phyloP scores from a whole-genome alignment of 2,888 invertebrate genomes.

The Cephus spinipes region DNA sequence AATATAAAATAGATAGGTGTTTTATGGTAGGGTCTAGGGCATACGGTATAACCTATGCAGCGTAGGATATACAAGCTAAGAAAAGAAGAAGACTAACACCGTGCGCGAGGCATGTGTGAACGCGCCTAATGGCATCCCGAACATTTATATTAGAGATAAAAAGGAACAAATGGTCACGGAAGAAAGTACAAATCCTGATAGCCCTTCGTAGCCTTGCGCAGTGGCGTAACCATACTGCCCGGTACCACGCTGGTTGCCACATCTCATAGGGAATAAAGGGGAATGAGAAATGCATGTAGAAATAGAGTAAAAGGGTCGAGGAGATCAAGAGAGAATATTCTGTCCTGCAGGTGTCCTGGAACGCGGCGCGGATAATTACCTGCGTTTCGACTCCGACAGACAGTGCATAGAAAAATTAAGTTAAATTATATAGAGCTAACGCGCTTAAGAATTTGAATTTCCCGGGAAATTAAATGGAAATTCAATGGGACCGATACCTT shows the following conservation, averaged over 20 bases:
- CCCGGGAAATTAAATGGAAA: not conserved
- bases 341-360: constrained; percentile 15
- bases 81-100: not conserved
- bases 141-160: constrained; percentile 23
- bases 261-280: constrained; percentile 14
- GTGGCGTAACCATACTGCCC: constrained; percentile 12
- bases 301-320: constrained; percentile 10
- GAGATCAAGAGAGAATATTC: constrained; percentile 7
- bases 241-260: constrained; percentile 13
- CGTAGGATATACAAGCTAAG: not conserved
- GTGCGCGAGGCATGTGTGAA: not conserved
- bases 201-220: constrained; percentile 10
- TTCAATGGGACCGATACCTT: not conserved
- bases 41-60: not conserved
- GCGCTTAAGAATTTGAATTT: not conserved
- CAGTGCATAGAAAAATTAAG: constrained; percentile 18
- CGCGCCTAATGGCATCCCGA: constrained; percentile 11
- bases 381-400: constrained; percentile 25
- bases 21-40: not conserved
- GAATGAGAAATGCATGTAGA: constrained; percentile 1
- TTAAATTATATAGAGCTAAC: no score
- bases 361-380: constrained; percentile 35
- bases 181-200: constrained; percentile 13
- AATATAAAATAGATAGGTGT: constrained; percentile 4
- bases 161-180: constrained; percentile 17